Conservation (phyloP, 2,113 vertebrate genomes). For the Halichoerus grypus region DNA sequence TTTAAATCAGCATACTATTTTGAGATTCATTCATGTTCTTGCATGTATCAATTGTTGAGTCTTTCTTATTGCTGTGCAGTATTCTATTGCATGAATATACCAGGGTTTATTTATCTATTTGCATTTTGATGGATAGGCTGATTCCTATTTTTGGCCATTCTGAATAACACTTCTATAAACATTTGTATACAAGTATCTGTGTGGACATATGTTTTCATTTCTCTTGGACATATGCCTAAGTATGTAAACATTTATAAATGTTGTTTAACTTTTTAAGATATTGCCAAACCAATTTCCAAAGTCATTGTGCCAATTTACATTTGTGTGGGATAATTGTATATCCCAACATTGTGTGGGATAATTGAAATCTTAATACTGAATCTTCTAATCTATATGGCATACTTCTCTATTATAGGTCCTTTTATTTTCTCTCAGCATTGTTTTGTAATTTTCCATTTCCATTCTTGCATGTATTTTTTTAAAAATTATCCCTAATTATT, state of each 20-base stretch:
- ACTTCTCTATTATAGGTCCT: background rate
- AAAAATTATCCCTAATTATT: background rate
- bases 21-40: background rate
- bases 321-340: background rate
- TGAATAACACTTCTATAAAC: background rate
- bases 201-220: slow-evolving; percentile 1
- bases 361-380: background rate
- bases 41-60: background rate
- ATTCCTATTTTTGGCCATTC: background rate
- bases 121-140: background rate
- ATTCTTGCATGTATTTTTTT: background rate
- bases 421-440: background rate
- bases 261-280: background rate
- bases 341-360: background rate
- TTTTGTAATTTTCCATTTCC: background rate
- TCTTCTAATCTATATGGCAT: background rate
- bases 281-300: background rate
- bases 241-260: background rate
- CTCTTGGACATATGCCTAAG: background rate
- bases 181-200: background rate
- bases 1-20: background rate
- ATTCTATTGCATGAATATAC: background rate
- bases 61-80: background rate
- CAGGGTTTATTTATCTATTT: background rate
- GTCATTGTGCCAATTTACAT: background rate